phyloP scores from a whole-genome alignment of 2,888 invertebrate species.

The Chrysopilus asiliformis region DNA sequence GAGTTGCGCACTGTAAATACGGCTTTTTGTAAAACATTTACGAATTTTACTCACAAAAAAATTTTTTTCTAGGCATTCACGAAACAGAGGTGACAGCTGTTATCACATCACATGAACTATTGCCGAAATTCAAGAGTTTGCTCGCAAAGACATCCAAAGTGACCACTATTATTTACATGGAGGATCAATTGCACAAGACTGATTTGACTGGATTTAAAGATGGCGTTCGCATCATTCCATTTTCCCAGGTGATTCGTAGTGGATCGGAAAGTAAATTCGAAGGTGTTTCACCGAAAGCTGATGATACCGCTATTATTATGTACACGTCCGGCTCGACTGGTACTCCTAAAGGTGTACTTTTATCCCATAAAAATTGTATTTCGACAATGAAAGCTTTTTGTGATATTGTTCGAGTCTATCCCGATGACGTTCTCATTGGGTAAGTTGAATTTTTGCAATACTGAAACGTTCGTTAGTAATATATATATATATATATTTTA shows the following conservation, averaged over 20 bases:
- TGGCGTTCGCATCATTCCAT: constrained; percentile 59
- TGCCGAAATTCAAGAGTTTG: constrained; percentile 79
- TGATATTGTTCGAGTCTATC: constrained; percentile 56
- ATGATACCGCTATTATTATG: constrained; percentile 93
- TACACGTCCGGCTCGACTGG: constrained; percentile 98
- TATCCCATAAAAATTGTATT: constrained; percentile 71
- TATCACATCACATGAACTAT: constrained; percentile 81
- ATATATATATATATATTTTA: constrained; percentile 9
- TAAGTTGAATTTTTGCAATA: constrained; percentile 12
- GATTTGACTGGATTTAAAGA: constrained; percentile 56
- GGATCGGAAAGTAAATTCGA: constrained; percentile 47
- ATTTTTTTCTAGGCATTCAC: constrained; percentile 51
- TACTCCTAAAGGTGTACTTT: constrained; percentile 78
- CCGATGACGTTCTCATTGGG: constrained; percentile 74
- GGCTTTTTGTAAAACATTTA: background rate
- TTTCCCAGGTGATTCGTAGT: constrained; percentile 51
- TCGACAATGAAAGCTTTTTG: constrained; percentile 68
- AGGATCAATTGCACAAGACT: constrained; percentile 67
- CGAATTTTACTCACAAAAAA: background rate
- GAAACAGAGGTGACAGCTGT: constrained; percentile 91
- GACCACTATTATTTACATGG: constrained; percentile 71
- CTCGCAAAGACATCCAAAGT: constrained; percentile 59
- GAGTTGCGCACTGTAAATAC: constrained; percentile 73
- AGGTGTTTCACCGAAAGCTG: constrained; percentile 45
- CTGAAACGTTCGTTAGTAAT: background rate